phyloP scores from a whole-genome alignment of 1,140 invertebrate genomes.

The Bursaphelenchus mucronatus region DNA sequence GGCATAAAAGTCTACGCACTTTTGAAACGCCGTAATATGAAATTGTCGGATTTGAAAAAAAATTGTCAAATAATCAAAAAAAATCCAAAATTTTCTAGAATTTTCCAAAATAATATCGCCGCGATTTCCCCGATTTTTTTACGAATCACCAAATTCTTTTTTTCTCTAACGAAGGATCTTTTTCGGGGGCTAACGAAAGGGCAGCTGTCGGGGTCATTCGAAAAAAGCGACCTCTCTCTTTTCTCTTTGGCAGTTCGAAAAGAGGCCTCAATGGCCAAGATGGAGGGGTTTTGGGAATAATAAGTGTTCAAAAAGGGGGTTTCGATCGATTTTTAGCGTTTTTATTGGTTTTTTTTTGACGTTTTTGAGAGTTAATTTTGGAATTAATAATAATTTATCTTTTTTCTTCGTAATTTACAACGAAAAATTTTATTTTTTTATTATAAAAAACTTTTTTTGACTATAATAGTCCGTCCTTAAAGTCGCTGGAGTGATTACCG shows the following conservation, averaged over 20 bases:
- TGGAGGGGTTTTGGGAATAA: not conserved
- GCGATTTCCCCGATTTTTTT: slow-evolving; percentile 11
- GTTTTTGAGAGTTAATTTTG: not conserved
- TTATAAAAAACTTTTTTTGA: too few relatives aligned
- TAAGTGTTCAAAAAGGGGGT: too few relatives aligned
- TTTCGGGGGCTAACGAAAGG: slow-evolving; percentile 5
- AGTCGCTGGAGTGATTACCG: too few relatives aligned
- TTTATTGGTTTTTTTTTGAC: not conserved
- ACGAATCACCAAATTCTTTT: not conserved
- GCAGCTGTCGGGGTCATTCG: not conserved
- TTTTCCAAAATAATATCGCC: slow-evolving; percentile 11
- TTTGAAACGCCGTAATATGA: too few relatives aligned
- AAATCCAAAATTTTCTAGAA: slow-evolving; percentile 2
- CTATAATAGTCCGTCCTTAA: too few relatives aligned
- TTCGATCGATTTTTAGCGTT: too few relatives aligned
- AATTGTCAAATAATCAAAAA: too few relatives aligned
- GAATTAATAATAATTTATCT: too few relatives aligned
- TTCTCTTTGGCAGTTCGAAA: slow-evolving; percentile 1
- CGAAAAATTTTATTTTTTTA: too few relatives aligned
- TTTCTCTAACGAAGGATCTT: slow-evolving; percentile 9
- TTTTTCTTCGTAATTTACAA: too few relatives aligned
- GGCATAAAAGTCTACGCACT: too few relatives aligned
- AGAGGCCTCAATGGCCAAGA: not conserved
- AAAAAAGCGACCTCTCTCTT: not conserved
- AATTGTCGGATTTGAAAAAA: too few relatives aligned